Conservation (phyloP, 2,113 vertebrate genomes). For the Crotophaga sulcirostris region DNA sequence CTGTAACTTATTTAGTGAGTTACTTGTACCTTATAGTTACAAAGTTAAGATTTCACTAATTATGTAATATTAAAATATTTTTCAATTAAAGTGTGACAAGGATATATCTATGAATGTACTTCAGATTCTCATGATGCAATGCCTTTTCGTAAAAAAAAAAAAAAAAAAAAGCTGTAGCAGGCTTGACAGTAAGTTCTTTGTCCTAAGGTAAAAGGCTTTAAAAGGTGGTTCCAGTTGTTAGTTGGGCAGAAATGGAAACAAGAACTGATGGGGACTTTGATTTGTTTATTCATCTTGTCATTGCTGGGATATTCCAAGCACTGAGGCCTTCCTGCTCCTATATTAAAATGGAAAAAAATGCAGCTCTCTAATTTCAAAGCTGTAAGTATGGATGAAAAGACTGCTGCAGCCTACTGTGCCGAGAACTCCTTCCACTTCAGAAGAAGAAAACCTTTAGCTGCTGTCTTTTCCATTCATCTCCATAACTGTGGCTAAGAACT, state of each 20-base stretch:
- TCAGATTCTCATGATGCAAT: neutral
- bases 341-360: neutral
- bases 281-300: neutral
- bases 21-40: neutral
- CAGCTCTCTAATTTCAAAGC: neutral
- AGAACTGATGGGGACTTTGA: neutral
- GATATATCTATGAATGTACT: neutral
- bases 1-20: slow-evolving; percentile 47
- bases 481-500: neutral
- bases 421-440: neutral
- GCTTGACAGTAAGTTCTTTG: neutral
- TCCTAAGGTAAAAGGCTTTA: neutral
- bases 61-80: slow-evolving; percentile 37
- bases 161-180: neutral
- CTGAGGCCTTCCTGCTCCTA: neutral
- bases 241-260: neutral
- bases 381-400: neutral
- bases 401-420: neutral
- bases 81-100: slow-evolving; percentile 6
- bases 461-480: neutral
- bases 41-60: slow-evolving; percentile 2
- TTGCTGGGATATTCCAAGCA: neutral
- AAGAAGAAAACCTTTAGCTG: slow-evolving; percentile 2
- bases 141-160: neutral
- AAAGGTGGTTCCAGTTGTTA: neutral